Evolutionary conservation across 2,113 vertebrate species (phyloP).

Genomic region (Zosterops japonicus): DNA sequence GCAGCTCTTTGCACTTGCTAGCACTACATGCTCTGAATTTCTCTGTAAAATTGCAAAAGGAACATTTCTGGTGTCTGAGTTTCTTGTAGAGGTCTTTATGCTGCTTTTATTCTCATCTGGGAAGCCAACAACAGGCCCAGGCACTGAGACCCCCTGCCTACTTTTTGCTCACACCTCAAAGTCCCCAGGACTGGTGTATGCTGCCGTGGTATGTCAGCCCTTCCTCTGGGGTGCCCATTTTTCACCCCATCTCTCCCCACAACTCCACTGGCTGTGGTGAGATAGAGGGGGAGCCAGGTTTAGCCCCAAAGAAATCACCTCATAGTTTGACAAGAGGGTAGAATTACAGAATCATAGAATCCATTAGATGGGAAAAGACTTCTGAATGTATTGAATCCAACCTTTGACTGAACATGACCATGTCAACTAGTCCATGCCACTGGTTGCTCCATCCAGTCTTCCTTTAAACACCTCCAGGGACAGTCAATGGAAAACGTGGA

Average conservation of each 20-base stretch:
- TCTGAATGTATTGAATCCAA: neutral
- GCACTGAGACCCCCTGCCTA: neutral
- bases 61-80: neutral
- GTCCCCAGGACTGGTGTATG: neutral
- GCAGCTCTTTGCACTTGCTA: neutral
- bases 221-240: neutral
- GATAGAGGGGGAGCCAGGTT: neutral
- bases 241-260: neutral
- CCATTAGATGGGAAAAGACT: neutral
- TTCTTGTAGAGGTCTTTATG: neutral
- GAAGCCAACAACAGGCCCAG: neutral
- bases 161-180: neutral
- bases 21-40: neutral
- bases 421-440: neutral
- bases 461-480: neutral
- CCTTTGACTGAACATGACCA: neutral
- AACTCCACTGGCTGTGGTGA: neutral
- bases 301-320: conserved; percentile 14
- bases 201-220: neutral
- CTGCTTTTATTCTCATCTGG: neutral
- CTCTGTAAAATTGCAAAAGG: neutral
- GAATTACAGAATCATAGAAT: neutral
- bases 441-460: neutral
- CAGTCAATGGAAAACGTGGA: conserved; percentile 61
- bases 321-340: conserved; percentile 43